Evolutionary conservation across 2,113 vertebrate genomes (phyloP), one percentile per base, ranked within the genome.

Genomic region (Penelope pileata): DNA sequence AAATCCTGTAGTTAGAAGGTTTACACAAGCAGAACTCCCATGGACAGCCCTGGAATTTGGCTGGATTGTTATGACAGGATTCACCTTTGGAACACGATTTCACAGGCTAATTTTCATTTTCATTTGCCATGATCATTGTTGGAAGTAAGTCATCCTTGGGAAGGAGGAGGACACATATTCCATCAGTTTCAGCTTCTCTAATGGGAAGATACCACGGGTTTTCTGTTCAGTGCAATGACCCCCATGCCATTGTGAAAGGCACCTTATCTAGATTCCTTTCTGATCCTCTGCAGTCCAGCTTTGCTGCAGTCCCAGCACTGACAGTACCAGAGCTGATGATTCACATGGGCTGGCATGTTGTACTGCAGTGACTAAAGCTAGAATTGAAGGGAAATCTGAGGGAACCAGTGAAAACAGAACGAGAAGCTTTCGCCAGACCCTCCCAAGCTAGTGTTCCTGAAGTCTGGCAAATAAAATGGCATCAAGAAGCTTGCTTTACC

Each of bases 401-500:
- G n/a, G 19, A 47, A 32, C 15, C 80, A 92, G 3, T 67, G 43
- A 81, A 91, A 91, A 72, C 23, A 87, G 18, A 50, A 45, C 22
- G 17, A 66, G 73, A 68, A 70, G 7, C 6, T 86, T 9, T 58
- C 45, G 53, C 15, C 56, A 79, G 16, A 32, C 51, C 18, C 69
- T 83, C 63, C 51, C n/a, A 85, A 69, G 19, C 10, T 9, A 24
- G 18, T 23, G 16, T 30, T 79, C 11, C 45, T 29, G 34, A 67
- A 90, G 24, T 21, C 45, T 83, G 30, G 36, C 14, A 86, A 89
- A 89, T n/a, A 88, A 51, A 87, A 81, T 4, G 51, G 45, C 21
- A 43, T 27, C 13, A 15, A 24, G 53, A 77, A 62, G 5, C 40
- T 53, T 30, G 38, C 16, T 94, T 98, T 97, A 99, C 99, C 98